Conservation (phyloP, 1,140 invertebrate genomes). For the Drosophila bipectinata region DNA sequence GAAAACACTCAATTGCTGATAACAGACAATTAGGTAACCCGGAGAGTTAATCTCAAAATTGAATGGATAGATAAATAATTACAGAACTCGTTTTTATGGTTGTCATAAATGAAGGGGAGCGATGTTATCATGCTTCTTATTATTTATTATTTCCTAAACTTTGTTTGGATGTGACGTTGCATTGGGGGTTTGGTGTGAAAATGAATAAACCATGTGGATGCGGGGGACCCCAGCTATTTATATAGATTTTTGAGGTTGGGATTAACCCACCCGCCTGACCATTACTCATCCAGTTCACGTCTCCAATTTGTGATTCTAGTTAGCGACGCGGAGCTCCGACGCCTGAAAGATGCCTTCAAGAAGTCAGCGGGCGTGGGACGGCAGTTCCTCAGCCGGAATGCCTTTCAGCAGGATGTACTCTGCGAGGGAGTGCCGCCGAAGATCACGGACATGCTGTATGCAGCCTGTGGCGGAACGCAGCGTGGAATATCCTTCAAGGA, state of each 20-base stretch:
- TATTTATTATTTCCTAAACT: not conserved
- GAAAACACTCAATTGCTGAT: constrained; percentile 29
- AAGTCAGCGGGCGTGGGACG: constrained; percentile 89
- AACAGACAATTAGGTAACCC: constrained; percentile 33
- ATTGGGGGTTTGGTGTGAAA: constrained; percentile 7
- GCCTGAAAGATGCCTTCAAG: constrained; percentile 94
- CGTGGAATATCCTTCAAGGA: constrained; percentile 94
- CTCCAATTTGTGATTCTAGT: constrained; percentile 85
- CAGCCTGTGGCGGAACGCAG: constrained; percentile 91
- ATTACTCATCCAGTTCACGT: constrained; percentile 16
- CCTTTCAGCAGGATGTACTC: constrained; percentile 92
- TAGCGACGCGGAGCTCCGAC: constrained; percentile 90
- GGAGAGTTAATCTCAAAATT: constrained; percentile 10
- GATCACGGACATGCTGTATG: constrained; percentile 92
- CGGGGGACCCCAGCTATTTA: constrained; percentile 14
- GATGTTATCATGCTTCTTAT: not conserved
- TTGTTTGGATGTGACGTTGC: not conserved
- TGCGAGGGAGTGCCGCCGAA: constrained; percentile 91
- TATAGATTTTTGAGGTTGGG: constrained; percentile 3
- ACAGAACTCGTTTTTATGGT: constrained; percentile 13
- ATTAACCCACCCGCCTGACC: constrained; percentile 16
- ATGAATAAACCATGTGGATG: constrained; percentile 16
- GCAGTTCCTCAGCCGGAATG: constrained; percentile 88
- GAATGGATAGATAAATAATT: constrained; percentile 24
- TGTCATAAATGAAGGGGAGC: constrained; percentile 1